Conservation (phyloP, 2,888 invertebrate genomes). For the Drosophila suboccidentalis region DNA sequence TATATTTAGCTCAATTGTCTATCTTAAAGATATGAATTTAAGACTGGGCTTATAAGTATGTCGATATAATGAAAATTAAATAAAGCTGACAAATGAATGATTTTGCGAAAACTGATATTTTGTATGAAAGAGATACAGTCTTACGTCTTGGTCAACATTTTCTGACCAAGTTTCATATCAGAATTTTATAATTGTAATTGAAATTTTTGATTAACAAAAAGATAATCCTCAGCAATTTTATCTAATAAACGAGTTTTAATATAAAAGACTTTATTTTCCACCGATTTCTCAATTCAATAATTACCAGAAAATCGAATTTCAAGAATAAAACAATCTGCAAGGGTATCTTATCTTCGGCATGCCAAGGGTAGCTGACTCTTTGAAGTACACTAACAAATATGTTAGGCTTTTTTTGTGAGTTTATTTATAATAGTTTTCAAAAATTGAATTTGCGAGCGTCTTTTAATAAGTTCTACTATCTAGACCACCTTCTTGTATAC, state of each 20-base stretch:
- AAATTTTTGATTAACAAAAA: too few relatives aligned
- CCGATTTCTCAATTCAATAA: background rate
- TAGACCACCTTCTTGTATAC: constrained; percentile 26
- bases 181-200: too few relatives aligned
- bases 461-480: constrained; percentile 16
- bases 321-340: background rate
- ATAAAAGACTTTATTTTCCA: background rate
- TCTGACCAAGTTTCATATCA: too few relatives aligned
- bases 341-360: background rate
- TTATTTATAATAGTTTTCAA: constrained; percentile 2
- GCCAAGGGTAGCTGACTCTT: background rate
- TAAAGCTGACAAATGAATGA: too few relatives aligned
- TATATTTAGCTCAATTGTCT: background rate
- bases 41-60: too few relatives aligned
- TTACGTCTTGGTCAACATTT: too few relatives aligned
- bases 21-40: too few relatives aligned
- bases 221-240: background rate
- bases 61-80: too few relatives aligned
- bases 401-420: background rate
- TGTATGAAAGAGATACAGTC: too few relatives aligned
- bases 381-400: background rate
- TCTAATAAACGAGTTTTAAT: background rate
- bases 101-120: too few relatives aligned
- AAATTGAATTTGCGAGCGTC: constrained; percentile 10
- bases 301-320: background rate